Base-by-base conservation (phyloP, 2,888 invertebrate genomes). In the Diarsia dahlii region DNA sequence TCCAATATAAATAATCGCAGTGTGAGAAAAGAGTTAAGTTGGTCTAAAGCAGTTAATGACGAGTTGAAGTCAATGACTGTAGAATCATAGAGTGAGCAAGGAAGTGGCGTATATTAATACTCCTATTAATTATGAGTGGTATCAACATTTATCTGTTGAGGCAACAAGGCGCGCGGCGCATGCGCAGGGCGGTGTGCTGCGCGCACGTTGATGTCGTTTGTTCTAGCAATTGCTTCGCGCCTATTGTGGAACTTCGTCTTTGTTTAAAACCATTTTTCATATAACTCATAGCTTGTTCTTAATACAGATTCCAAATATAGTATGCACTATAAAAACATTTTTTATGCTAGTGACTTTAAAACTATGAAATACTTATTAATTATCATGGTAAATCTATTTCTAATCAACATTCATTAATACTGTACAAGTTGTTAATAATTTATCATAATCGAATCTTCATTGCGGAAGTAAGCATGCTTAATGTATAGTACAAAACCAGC, bases 191-290 rank as follows among this genome's bases (percentile, higher is more conserved):
- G 76, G 73, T 80, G 85, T 76, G 74, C 69, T 74, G 76, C 76
- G 90, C 91, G 92, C 94, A 88, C 96, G 96, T 96, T 96, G 95
- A 96, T 94, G 94, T 96, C 96, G 93, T 96, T 95, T 95, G 93
- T 94, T 94, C 90, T 85, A 86, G 82, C 87, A 84, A 76, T 78
- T 84, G 87, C 86, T 85, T 81, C 77, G 76, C 78, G 76, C 74
- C 73, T 81, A 64, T 84, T 83, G 77, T 80, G 39, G 65, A n/a
- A 62, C 63, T 46, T 15, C n/a, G 54, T 39, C 69, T 78, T 80
- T 74, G 69, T 83, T 56, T 39, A 18, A 9, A n/a, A 63, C 12
- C 28, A 75, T 74, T 77, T 80, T 80, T 81, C 67, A 76, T 48
- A 45, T 67, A 58, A 62, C 23, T 74, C 58, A 68, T 60, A 63